phyloP scores from a whole-genome alignment of 2,113 vertebrate genomes.

The Myrmophylax atrothorax region DNA sequence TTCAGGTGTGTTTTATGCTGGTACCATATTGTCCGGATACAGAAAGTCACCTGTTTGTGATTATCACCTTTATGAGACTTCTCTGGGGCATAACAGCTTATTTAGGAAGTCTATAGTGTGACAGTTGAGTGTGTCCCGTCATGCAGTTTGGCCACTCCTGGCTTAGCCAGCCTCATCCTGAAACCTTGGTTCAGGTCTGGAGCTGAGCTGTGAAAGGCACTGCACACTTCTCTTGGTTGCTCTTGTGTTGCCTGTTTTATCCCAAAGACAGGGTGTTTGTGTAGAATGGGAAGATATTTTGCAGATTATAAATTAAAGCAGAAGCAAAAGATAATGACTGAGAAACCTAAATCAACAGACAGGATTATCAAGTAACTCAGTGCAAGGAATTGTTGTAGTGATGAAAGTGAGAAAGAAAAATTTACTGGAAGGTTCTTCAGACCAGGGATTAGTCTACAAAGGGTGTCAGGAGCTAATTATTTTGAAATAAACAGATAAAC shows the following conservation, averaged over 20 bases:
- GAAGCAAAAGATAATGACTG: neutral
- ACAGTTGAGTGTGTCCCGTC: neutral
- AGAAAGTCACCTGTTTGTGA: neutral
- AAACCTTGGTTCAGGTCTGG: neutral
- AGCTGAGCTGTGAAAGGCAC: neutral
- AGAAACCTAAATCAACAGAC: neutral
- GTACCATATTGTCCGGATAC: neutral
- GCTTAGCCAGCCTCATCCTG: neutral
- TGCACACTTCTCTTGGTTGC: neutral
- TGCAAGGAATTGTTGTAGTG: neutral
- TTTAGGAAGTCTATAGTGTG: neutral
- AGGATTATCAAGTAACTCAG: neutral
- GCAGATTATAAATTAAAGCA: neutral
- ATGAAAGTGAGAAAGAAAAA: neutral
- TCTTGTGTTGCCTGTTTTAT: neutral
- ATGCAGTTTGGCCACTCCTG: accelerated
- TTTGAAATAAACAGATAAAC: neutral
- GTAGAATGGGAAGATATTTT: neutral
- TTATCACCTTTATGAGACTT: neutral
- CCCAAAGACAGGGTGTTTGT: neutral
- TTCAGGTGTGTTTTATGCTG: neutral
- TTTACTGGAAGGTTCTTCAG: neutral
- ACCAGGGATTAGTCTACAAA: neutral
- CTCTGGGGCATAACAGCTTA: neutral
- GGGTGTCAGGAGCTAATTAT: neutral